These are phyloP conservation scores for Schrankia costaestrigalis DNA, from an alignment of 2,888 invertebrate species.

Conservation along the genomic window DNA sequence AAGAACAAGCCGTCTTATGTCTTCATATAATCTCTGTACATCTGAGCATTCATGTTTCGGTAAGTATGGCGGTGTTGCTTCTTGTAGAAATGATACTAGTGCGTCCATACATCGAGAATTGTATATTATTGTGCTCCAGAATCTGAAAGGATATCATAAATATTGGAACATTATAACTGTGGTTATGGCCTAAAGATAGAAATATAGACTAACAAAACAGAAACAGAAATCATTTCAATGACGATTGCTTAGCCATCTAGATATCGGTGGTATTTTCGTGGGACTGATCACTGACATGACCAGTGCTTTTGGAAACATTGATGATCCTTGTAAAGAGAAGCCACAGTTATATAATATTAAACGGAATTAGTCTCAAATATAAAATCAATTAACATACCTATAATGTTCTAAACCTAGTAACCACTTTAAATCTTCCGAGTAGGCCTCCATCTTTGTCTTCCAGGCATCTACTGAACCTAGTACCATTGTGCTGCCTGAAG, in stretches of 20 bases:
- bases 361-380: neutral
- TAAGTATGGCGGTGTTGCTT: slow-evolving; percentile 85
- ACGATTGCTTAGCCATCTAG: too few relatives aligned
- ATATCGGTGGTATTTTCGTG: too few relatives aligned
- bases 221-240: too few relatives aligned
- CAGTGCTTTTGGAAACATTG: neutral
- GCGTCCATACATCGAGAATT: slow-evolving; percentile 83
- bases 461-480: slow-evolving; percentile 83
- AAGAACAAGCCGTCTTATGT: slow-evolving; percentile 84
- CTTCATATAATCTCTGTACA: slow-evolving; percentile 73
- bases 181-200: neutral
- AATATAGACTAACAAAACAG: too few relatives aligned
- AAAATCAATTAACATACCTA: slow-evolving; percentile 77
- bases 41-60: slow-evolving; percentile 66
- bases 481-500: slow-evolving; percentile 68
- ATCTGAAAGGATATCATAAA: slow-evolving; percentile 58
- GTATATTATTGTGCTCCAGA: slow-evolving; percentile 86
- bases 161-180: neutral
- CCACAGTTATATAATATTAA: too few relatives aligned
- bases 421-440: slow-evolving; percentile 85
- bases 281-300: too few relatives aligned
- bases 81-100: slow-evolving; percentile 87
- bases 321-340: neutral
- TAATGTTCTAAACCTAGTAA: slow-evolving; percentile 84
- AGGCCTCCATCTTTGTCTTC: slow-evolving; percentile 81